Percentiles rank a stretch among this genome's conserved stretches.
These are phyloP conservation scores for Ataeniobius toweri DNA, from an alignment of 2,797 vertebrate species.

Conservation along the genomic window DNA sequence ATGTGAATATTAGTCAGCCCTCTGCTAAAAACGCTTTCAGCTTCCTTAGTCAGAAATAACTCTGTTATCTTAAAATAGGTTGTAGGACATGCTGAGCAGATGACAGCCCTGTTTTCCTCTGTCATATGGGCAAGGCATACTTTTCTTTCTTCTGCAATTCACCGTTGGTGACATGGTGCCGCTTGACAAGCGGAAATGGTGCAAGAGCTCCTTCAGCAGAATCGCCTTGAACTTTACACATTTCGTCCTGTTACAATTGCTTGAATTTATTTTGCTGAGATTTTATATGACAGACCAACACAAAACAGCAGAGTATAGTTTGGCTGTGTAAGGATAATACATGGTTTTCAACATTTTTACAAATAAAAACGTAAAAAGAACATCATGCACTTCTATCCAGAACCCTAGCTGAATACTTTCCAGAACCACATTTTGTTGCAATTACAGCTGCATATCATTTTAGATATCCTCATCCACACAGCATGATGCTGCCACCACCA, in stretches of 20 bases:
- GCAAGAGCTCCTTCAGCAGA: constrained; percentile 2
- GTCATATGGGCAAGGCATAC: constrained; percentile 10
- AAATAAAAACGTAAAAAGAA: neutral
- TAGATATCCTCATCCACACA: neutral
- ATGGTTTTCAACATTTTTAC: neutral
- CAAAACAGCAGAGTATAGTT: neutral
- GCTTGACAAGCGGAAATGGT: constrained; percentile 22
- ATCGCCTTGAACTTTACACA: neutral
- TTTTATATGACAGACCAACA: neutral
- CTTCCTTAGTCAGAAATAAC: constrained; percentile 60
- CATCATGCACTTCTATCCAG: neutral
- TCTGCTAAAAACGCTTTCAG: constrained; percentile 41
- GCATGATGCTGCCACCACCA: constrained; percentile 1
- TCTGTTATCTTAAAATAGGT: constrained; percentile 57
- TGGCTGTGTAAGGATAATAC: neutral
- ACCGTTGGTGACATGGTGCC: constrained; percentile 11
- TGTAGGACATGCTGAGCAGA: constrained; percentile 31
- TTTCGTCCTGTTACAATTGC: neutral
- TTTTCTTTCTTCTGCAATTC: neutral
- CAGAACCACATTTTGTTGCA: neutral
- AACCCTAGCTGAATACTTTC: neutral
- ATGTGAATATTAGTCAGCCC: constrained; percentile 45
- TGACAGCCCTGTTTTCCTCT: constrained; percentile 29
- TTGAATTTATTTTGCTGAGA: neutral
- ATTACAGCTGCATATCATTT: neutral